Evolutionary conservation across 2,797 vertebrate species (phyloP), one percentile per base, ranked within the genome.

Genomic region (Schizopygopsis pylzovi): DNA sequence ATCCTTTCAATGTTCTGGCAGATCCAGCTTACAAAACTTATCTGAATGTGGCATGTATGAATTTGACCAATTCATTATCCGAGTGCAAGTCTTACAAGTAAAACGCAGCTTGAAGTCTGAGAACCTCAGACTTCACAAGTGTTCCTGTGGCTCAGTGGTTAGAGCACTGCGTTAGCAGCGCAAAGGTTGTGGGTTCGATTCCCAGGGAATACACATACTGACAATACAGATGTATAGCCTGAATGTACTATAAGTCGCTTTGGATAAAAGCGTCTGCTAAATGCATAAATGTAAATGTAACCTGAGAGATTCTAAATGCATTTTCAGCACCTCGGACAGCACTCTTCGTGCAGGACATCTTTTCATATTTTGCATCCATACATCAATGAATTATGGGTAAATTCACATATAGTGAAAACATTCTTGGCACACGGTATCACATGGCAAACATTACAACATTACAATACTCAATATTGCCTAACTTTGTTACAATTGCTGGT

Each of bases 281-380:
- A n/a, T n/a, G n/a, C n/a, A n/a, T n/a, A n/a, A n/a, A n/a, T n/a
- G n/a, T n/a, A n/a, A n/a, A n/a, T n/a, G n/a, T n/a, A n/a, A n/a
- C 2, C 6, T 4, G 15, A 72, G 1, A 52, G 18, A 18, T 13
- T 12, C 28, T 41, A 33, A 45, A 13, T 37, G 25, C 4, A 16
- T 28, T 61, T 85, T 86, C 87, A 91, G 87, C 39, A 90, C 89
- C 86, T 45, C 49, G 89, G 89, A 91, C 85, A 91, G 85, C 73
- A 25, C 85, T 61, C 4, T 7, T 18, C 13, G 18, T 54, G 45
- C 18, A 10, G 33, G 33, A 77, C 11, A 61, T 4, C 43, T 22
- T 13, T 54, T 76, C 0, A 39, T 6, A 77, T 56, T 56, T n/a
- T 22, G 20, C 33, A 39, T 39, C 75, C 11, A 39, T 13, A 56